phyloP scores from a whole-genome alignment of 2,797 vertebrate species.

The Manis crassicaudata region DNA sequence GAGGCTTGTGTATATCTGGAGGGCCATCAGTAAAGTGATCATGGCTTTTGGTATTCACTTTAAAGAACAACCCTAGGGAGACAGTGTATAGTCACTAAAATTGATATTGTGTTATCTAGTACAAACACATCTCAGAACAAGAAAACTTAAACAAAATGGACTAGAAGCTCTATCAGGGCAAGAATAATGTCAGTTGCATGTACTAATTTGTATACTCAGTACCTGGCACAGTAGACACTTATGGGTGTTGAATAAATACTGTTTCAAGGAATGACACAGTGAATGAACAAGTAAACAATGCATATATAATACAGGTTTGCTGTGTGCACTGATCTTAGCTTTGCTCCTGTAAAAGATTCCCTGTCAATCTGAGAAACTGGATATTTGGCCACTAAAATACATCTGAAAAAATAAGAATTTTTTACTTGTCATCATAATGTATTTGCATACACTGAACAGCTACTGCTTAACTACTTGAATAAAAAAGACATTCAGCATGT shows the following conservation, averaged over 20 bases:
- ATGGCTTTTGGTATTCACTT: neutral
- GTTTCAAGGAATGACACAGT: neutral
- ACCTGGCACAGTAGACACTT: neutral
- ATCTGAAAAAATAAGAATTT: slow-evolving; percentile 39
- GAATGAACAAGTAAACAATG: neutral
- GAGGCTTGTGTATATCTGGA: neutral
- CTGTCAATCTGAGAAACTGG: slow-evolving; percentile 7
- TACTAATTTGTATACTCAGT: neutral
- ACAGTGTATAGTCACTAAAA: neutral
- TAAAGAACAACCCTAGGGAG: neutral
- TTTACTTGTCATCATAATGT: slow-evolving; percentile 55
- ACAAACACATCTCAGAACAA: neutral
- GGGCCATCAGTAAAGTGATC: neutral
- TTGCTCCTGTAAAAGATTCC: neutral
- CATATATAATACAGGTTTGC: neutral
- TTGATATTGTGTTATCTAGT: neutral
- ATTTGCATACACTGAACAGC: slow-evolving; percentile 68
- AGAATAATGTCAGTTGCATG: neutral
- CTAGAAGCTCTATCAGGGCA: slow-evolving; percentile 26
- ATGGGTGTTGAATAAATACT: neutral
- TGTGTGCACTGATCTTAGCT: neutral
- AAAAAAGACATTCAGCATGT: slow-evolving; percentile 77
- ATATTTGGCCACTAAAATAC: slow-evolving; percentile 37
- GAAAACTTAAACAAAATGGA: neutral
- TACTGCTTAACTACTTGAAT: slow-evolving; percentile 72